Evolutionary conservation across 2,888 invertebrate genomes (phyloP), one percentile per base, ranked within the genome.

Genomic region (Parnassius apollo): DNA sequence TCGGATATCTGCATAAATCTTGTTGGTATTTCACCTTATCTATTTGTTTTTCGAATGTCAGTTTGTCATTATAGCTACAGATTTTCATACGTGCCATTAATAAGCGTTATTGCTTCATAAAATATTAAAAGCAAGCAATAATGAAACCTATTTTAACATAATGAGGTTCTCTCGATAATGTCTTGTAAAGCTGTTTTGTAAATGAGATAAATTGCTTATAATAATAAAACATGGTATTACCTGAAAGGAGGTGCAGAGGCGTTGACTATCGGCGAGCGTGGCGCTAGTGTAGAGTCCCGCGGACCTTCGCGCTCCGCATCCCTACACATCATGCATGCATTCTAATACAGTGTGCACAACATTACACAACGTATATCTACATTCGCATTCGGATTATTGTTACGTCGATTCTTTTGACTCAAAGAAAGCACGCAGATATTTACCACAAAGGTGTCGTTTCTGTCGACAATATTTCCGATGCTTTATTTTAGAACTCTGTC

Each of bases 161-260:
- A 3, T 35, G 35, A 35, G 35, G 35, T 35, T 35, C 35, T 35
- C 35, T 35, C 4, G 35, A 35, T 35, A 35, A 7, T 35, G 35
- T 35, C 35, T 35, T 2, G 7, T 35, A 35, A 35, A 35, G 35
- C 18, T 18, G 4, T 4, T 4, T 35, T 35, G 35, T 7, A 7
- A 35, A 35, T 35, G 0, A 35, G 35, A 35, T 35, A 35, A 35
- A 35, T 35, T 35, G 35, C 7, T 35, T 49, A 35, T 42, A 10
- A 11, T 46, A 52, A 57, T 51, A 48, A 59, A 59, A 50, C 25
- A 22, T 53, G 68, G 64, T 58, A 65, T 68, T 86, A 92, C 93
- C 93, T 93, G 86, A 91, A 93, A 61, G 91, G 87, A 65, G 85
- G 76, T 61, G 85, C 81, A 66, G 76, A 77, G 59, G 81, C 76